Conservation (phyloP, 2,888 invertebrate genomes). For the Heliconius erato region DNA sequence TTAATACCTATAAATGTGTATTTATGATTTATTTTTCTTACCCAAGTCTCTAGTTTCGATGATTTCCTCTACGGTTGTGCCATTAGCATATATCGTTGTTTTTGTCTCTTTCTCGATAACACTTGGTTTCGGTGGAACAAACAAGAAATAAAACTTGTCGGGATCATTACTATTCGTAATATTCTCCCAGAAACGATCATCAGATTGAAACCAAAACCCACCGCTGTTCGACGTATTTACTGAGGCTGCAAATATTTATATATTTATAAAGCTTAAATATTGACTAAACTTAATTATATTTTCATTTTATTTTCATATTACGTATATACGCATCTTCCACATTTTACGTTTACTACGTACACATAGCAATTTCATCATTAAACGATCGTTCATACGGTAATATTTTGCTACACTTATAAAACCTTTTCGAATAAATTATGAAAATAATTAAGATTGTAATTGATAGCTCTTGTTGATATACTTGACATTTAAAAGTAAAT, state of each 20-base stretch:
- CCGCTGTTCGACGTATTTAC: constrained; percentile 10
- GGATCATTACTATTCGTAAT: constrained; percentile 48
- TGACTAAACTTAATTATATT: no score
- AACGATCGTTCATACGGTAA: no score
- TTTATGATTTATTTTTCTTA: neutral
- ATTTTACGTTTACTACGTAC: no score
- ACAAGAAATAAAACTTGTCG: constrained; percentile 59
- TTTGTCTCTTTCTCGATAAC: constrained; percentile 59
- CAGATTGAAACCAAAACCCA: constrained; percentile 40
- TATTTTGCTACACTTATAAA: neutral
- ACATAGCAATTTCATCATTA: no score
- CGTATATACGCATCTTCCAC: no score
- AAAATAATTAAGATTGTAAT: neutral
- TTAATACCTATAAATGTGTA: neutral
- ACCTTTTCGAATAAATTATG: neutral
- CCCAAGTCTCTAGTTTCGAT: constrained; percentile 53
- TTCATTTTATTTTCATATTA: no score
- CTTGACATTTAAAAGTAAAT: neutral
- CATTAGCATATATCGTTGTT: constrained; percentile 64
- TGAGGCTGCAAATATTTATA: constrained; percentile 16
- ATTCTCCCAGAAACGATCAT: constrained; percentile 54
- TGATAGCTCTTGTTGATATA: neutral
- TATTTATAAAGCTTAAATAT: neutral
- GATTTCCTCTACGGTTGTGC: constrained; percentile 64
- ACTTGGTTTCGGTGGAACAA: constrained; percentile 57